Conservation (phyloP, 2,113 vertebrate genomes). For the Cynopterus brachyotis region DNA sequence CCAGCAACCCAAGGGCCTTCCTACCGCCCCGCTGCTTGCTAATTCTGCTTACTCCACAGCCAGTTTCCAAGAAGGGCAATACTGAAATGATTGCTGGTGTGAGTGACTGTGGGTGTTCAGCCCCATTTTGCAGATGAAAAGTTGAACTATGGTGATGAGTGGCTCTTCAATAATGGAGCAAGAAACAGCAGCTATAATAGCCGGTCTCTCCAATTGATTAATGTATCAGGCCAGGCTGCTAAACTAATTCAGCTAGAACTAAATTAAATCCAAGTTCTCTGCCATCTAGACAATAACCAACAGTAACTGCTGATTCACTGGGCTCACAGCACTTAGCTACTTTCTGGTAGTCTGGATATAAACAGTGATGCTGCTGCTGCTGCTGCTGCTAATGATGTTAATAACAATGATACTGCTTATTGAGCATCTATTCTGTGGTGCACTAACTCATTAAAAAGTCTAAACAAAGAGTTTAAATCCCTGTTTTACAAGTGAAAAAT, state of each 20-base stretch:
- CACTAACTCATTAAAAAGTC: not conserved
- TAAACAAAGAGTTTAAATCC: not conserved
- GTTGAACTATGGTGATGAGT: not conserved
- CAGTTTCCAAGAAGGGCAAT: not conserved
- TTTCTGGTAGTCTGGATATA: not conserved
- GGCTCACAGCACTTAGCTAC: not conserved
- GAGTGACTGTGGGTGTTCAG: too few species aligned
- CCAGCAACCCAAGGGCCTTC: not conserved
- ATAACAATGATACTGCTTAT: not conserved
- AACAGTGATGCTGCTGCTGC: not conserved
- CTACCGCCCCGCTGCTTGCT: not conserved
- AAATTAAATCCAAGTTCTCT: not conserved
- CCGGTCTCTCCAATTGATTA: not conserved
- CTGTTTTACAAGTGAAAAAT: not conserved
- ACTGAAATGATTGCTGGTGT: not conserved
- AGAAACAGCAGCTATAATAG: not conserved
- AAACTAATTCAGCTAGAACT: not conserved
- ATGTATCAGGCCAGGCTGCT: not conserved
- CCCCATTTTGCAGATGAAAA: constrained; percentile 32
- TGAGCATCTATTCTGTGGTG: not conserved
- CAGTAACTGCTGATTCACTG: not conserved
- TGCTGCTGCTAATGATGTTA: too few species aligned
- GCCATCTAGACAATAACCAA: not conserved
- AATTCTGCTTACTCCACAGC: not conserved
- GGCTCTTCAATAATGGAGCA: not conserved